A percentile compares a stretch with the other conserved stretches of the same genome.
These are phyloP conservation scores for Circaetus cinerascens DNA, from an alignment of 2,113 vertebrate genomes.

Conservation along the genomic window DNA sequence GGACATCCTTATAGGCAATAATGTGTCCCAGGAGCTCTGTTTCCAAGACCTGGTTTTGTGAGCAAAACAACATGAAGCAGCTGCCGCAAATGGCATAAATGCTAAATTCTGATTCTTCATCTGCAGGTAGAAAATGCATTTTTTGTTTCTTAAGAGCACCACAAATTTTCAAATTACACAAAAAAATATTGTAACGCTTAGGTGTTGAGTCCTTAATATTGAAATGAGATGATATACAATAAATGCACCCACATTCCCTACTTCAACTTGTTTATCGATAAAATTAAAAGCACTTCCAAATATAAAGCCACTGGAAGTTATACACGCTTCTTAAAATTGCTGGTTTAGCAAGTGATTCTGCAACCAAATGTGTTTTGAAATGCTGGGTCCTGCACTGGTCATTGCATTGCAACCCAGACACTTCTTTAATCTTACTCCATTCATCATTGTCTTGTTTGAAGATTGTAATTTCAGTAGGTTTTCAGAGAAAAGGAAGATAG, in stretches of 20 bases:
- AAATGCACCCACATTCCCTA: background rate
- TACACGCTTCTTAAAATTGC: accelerated
- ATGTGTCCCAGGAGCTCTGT: background rate
- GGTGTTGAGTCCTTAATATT: background rate
- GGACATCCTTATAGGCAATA: background rate
- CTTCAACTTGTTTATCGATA: background rate
- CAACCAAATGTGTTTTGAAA: background rate
- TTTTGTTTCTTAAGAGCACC: background rate
- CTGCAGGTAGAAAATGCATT: background rate
- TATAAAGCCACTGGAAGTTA: background rate
- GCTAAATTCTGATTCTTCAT: background rate
- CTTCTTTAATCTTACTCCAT: background rate
- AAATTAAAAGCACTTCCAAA: background rate
- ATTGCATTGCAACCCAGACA: background rate
- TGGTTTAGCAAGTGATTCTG: background rate
- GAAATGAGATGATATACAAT: background rate
- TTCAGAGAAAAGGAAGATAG: background rate
- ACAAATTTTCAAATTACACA: background rate
- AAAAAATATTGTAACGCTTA: background rate
- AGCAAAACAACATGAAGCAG: background rate
- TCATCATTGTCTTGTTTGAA: background rate
- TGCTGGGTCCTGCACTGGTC: background rate
- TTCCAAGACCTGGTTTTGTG: background rate
- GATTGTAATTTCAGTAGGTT: background rate
- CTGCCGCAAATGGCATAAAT: background rate